Base-by-base conservation (phyloP, 2,797 vertebrate species). In the Sebastes oblongus region DNA sequence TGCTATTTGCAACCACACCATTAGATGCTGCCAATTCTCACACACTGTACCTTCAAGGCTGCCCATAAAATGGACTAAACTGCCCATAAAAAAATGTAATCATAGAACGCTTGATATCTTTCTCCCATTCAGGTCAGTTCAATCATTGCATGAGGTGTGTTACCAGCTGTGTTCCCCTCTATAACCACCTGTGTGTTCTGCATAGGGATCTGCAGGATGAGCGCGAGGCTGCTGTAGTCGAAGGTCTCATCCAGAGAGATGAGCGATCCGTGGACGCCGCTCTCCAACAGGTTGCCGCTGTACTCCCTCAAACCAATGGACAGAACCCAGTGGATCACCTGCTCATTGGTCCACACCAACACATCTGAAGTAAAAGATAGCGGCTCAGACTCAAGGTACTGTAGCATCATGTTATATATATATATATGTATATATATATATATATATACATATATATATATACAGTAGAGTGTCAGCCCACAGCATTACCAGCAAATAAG, bases 191-290 rank as follows among this genome's bases (percentile, higher is more conserved):
- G 98, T 8, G 98, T 99, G 93, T 97, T 99, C 96, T 99, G 98
- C 2, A 97, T 99, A 86, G 98, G 98, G 77, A 99, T 98, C 92
- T 99, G 98, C 85, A 99, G 93, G 77, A 98, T 97, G 42, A 99
- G 97, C 0, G 98, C 98, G 76, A 99, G 93, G 18, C 97, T 97
- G 93, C 96, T 97, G 94, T 97, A 97, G 94, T 98, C 98, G 0
- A 99, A 99, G 80, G 96, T 98, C 92, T 99, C 98, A 0, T 99
- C 98, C 25, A 99, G 94, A 77, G 98, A 92, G 69, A 99, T 86
- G 46, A 99, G 96, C 0, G 98, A 95, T 1, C 98, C 98, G 0
- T 99, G 98, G 60, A 99, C 96, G 0, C 98, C 97, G 0, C 98
- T 98, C 93, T 99, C 98, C 1, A 95, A 79, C 3, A 99, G 94